Evolutionary conservation across 2,113 vertebrate species (phyloP).

Genomic region (Grammomys dolichurus): DNA sequence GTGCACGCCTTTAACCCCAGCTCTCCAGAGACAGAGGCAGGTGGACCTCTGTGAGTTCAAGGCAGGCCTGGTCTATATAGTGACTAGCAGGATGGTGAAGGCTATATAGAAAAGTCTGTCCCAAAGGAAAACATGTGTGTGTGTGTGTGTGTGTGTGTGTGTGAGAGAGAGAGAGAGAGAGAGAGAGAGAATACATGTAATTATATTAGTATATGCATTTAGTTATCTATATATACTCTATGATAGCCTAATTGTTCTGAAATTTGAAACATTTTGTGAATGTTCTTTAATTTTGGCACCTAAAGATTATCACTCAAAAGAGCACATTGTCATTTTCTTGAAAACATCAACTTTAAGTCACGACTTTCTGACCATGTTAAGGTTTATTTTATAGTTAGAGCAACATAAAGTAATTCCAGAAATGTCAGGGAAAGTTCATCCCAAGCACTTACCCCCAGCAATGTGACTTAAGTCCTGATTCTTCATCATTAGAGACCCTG

Average conservation of each 20-base stretch:
- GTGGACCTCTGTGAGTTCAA: not conserved
- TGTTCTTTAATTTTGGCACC: constrained; percentile 51
- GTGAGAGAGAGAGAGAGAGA: not conserved
- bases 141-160: not conserved
- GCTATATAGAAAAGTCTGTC: not conserved
- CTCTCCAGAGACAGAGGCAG: not conserved
- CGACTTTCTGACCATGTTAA: constrained; percentile 47
- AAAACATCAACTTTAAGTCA: constrained; percentile 26
- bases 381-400: constrained; percentile 7
- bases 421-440: constrained; percentile 63
- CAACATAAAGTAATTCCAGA: constrained; percentile 29
- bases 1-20: not conserved
- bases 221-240: not conserved
- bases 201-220: not conserved
- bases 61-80: not conserved
- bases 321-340: constrained; percentile 67
- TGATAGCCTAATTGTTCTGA: not conserved
- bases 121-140: not conserved
- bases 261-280: constrained; percentile 55
- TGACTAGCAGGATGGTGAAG: not conserved
- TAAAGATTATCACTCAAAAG: constrained; percentile 66
- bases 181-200: not conserved
- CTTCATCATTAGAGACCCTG: not conserved
- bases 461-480: constrained; percentile 13
- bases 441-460: not conserved